phyloP scores from a whole-genome alignment of 2,888 invertebrate genomes.

The Pedicia rivosa region DNA sequence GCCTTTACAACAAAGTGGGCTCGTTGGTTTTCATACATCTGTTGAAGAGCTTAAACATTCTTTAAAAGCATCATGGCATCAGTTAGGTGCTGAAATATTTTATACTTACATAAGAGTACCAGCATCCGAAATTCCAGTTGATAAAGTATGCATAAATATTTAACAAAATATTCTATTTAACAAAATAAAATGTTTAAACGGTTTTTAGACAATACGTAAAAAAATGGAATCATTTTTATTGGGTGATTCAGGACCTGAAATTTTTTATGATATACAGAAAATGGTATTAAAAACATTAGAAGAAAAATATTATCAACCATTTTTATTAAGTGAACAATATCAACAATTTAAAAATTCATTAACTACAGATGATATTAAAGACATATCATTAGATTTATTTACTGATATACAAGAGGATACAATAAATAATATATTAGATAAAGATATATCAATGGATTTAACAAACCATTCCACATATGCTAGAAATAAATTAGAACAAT shows the following conservation, averaged over 20 bases:
- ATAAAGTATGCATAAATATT: constrained; percentile 36
- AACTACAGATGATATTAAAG: constrained; percentile 27
- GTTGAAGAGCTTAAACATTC: constrained; percentile 68
- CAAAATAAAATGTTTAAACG: not conserved
- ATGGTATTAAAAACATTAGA: constrained; percentile 63
- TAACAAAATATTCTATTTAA: not conserved
- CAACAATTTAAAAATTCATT: constrained; percentile 36
- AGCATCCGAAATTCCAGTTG: constrained; percentile 65
- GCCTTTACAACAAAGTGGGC: constrained; percentile 65
- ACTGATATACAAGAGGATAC: constrained; percentile 20
- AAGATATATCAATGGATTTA: constrained; percentile 37
- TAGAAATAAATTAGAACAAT: constrained; percentile 60
- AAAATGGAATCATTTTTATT: constrained; percentile 76
- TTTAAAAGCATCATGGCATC: constrained; percentile 65
- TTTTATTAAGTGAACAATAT: constrained; percentile 74
- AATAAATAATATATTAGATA: constrained; percentile 7
- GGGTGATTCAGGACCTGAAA: constrained; percentile 75
- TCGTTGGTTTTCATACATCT: constrained; percentile 73
- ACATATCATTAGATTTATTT: constrained; percentile 24
- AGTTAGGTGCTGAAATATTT: constrained; percentile 81
- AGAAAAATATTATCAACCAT: constrained; percentile 78
- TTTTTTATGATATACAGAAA: constrained; percentile 75
- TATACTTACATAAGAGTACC: constrained; percentile 74
- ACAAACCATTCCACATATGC: constrained; percentile 72
- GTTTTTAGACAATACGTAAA: constrained; percentile 46